Base-by-base conservation (phyloP, 2,888 invertebrate genomes). In the Chalcosyrphus nemorum region DNA sequence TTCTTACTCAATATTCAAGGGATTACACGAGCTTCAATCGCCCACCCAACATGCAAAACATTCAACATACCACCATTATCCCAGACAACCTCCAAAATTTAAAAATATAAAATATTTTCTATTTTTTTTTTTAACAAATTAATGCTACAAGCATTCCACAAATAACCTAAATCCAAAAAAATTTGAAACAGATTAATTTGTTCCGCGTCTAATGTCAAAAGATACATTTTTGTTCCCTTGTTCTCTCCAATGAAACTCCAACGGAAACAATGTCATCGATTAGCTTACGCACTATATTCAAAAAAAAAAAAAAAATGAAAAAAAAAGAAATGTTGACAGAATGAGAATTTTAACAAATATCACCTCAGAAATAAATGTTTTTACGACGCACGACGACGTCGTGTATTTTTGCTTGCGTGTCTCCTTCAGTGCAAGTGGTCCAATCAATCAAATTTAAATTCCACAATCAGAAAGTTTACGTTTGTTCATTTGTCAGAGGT, bases 401-500 rank as follows among this genome's bases (percentile, higher is more conserved):
- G 59, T 32, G 38, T 19, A 47, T 41, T n/a, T 54, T 59, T 35
- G 7, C 4, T 63, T 21, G 32, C n/a, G 32, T 45, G 19, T 57
- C 41, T 52, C 50, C 66, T 57, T 74, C 72, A 19, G 50, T 70
- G 74, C 84, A 84, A 84, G 84, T 84, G 84, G 74, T 68, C 84
- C 80, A 84, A 84, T 84, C 84, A 80, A 84, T 84, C 84, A 84
- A 84, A 84, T 57, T 50, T 38, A 75, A 84, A 84, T 84, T 80
- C 78, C 70, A 52, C 75, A 65, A 78, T 84, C 84, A 75, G 24
- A 84, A 78, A 21, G 35, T 71, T 45, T 61, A 71, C 71, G 50
- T 54, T 61, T 41, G 52, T 82, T 78, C 74, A 82, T 78, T 84
- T 84, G 68, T 84, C 82, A 70, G 19, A 6, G 17, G 13, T 13